Evolutionary conservation across 2,113 vertebrate genomes (phyloP).

Genomic region (Paedocypris sp.): DNA sequence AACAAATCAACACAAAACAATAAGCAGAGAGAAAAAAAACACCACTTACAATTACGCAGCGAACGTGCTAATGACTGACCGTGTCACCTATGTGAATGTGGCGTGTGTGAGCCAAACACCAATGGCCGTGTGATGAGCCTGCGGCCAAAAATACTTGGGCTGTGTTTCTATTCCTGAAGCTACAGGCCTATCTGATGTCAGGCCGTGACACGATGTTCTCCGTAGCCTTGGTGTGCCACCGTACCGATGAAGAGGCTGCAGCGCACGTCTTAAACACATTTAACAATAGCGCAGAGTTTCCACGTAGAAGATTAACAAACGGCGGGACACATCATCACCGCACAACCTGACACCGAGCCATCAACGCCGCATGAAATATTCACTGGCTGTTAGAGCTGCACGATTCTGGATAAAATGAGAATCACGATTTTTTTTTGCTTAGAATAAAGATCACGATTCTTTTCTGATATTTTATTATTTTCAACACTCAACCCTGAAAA

Average conservation of each 20-base stretch:
- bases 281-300: no score
- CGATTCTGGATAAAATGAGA: no score
- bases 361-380: constrained; percentile 1
- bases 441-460: no score
- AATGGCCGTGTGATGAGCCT: constrained; percentile 8
- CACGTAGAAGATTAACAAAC: not conserved
- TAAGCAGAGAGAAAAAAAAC: not conserved
- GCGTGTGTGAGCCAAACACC: constrained; percentile 12
- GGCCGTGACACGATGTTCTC: constrained; percentile 59
- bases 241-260: not conserved
- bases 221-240: constrained; percentile 41
- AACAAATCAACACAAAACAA: not conserved
- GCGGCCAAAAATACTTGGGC: constrained; percentile 47
- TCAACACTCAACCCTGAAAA: no score
- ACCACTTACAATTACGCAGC: constrained; percentile 29
- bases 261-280: no score
- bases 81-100: not conserved
- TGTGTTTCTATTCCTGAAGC: constrained; percentile 6
- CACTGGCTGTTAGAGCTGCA: no score
- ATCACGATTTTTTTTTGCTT: no score
- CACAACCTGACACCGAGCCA: not conserved
- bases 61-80: not conserved
- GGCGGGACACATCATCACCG: not conserved
- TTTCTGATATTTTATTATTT: no score
- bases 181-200: constrained; percentile 54